Evolutionary conservation across 2,888 invertebrate species (phyloP).

Genomic region (Dicranocentrus wangi): DNA sequence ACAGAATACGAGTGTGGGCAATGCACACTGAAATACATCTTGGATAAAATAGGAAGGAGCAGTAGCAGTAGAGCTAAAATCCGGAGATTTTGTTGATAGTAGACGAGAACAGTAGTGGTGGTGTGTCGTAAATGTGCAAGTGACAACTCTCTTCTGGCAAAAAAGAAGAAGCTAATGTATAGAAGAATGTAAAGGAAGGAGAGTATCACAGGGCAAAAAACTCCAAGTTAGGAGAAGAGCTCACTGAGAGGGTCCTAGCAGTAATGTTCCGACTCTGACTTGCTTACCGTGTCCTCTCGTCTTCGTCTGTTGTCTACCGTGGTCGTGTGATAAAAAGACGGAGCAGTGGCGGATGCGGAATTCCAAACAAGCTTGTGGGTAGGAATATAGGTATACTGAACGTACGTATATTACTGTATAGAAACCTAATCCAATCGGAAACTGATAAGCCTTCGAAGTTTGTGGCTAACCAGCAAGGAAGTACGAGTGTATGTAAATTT

Average conservation of each 20-base stretch:
- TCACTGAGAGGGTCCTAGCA: conserved; percentile 30
- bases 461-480: too few species aligned
- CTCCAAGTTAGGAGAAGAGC: conserved; percentile 23
- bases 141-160: conserved; percentile 36
- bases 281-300: conserved; percentile 30
- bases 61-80: conserved; percentile 37
- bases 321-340: neutral
- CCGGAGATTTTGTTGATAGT: conserved; percentile 12
- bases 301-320: conserved; percentile 4
- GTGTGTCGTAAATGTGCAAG: conserved; percentile 2
- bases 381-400: neutral
- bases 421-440: too few species aligned
- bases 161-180: conserved; percentile 14
- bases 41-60: conserved; percentile 26
- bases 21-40: conserved; percentile 20
- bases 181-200: neutral
- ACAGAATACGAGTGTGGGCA: conserved; percentile 40
- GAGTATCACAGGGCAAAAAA: neutral
- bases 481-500: too few species aligned
- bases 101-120: neutral
- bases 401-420: neutral
- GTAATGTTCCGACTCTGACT: conserved; percentile 49
- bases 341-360: conserved; percentile 1
- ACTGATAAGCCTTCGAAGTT: too few species aligned
- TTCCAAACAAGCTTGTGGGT: neutral